Percentiles rank a stretch among this genome's conserved stretches.
Evolutionary conservation across 2,113 vertebrate genomes (phyloP).

Genomic region (Heloderma charlesbogerti): DNA sequence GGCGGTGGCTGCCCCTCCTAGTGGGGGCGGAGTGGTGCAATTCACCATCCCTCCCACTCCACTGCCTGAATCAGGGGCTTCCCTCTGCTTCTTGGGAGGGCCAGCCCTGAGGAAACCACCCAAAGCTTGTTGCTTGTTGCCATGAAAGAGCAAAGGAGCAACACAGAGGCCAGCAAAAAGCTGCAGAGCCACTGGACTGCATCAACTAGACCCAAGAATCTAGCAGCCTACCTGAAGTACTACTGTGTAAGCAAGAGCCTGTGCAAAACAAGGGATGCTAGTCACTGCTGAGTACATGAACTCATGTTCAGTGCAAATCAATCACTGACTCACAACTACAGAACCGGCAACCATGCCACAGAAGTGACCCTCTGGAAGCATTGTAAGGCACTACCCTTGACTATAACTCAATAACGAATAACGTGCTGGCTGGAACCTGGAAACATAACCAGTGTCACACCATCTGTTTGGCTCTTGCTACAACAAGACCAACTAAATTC

Average conservation of each 20-base stretch:
- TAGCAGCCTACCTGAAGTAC: not conserved
- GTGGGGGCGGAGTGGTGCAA: too few species aligned
- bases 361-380: not conserved
- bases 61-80: too few species aligned
- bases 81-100: too few species aligned
- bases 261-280: too few species aligned
- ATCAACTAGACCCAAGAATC: not conserved
- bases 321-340: not conserved
- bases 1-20: too few species aligned
- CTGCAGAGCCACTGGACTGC: not conserved
- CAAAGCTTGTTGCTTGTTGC: constrained; percentile 12
- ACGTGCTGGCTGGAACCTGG: too few species aligned
- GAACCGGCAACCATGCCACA: fast-evolving
- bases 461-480: not conserved
- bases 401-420: too few species aligned
- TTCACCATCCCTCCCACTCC: too few species aligned
- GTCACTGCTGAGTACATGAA: not conserved
- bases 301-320: too few species aligned
- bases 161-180: too few species aligned
- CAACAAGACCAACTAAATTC: too few species aligned
- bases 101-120: not conserved
- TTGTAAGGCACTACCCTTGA: too few species aligned
- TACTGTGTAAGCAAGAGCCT: not conserved
- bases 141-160: not conserved
- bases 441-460: fast-evolving